Evolutionary conservation across 2,888 invertebrate species (phyloP).

Genomic region (Oxycera nigricornis): DNA sequence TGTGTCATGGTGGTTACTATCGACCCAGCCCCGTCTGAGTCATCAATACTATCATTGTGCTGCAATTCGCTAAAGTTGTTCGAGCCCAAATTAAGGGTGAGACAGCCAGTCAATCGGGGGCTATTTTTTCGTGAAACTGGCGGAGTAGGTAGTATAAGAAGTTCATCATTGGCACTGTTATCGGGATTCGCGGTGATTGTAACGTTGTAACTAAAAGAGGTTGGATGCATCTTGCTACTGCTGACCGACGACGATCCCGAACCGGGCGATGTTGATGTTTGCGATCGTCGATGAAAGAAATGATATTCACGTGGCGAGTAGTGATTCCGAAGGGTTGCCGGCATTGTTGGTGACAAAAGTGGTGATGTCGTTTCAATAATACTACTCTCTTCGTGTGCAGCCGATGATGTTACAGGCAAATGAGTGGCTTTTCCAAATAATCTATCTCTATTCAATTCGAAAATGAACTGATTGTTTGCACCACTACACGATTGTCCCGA

Average conservation of each 20-base stretch:
- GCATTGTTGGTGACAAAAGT: neutral
- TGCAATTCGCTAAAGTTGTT: slow-evolving; percentile 33
- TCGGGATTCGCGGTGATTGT: slow-evolving; percentile 11
- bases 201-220: slow-evolving; percentile 2
- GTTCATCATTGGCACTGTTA: slow-evolving; percentile 60
- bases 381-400: neutral
- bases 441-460: neutral
- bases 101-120: slow-evolving; percentile 51
- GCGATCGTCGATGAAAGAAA: neutral
- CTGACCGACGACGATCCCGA: slow-evolving; percentile 19
- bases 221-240: slow-evolving; percentile 3
- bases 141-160: slow-evolving; percentile 69
- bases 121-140: slow-evolving; percentile 57
- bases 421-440: too few relatives aligned
- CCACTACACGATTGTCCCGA: neutral
- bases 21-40: slow-evolving; percentile 53
- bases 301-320: neutral
- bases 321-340: neutral
- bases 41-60: slow-evolving; percentile 52
- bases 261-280: neutral
- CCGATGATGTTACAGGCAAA: neutral
- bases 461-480: neutral
- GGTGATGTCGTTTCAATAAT: neutral
- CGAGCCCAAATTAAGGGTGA: slow-evolving; percentile 33
- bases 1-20: slow-evolving; percentile 53